Evolutionary conservation across 2,113 vertebrate species (phyloP).

Genomic region (Eudyptes chrysolophus): DNA sequence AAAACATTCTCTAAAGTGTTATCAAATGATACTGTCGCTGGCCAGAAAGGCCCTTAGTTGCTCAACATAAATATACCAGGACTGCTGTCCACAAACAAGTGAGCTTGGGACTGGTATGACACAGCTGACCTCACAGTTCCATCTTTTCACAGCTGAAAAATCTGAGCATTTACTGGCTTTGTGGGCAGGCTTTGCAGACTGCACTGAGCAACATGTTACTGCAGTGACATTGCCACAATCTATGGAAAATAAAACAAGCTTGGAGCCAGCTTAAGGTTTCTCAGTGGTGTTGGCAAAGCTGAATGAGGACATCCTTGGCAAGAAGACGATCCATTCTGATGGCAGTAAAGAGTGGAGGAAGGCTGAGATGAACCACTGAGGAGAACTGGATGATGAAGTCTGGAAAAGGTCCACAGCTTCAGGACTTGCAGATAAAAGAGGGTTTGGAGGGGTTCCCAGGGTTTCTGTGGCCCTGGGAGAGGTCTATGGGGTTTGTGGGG

Average conservation of each 20-base stretch:
- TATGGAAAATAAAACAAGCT: background rate
- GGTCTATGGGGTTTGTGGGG: rapidly evolving
- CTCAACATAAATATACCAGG: background rate
- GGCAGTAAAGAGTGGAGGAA: background rate
- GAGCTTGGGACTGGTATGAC: background rate
- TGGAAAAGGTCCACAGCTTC: background rate
- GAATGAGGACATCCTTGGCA: background rate
- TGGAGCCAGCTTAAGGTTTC: background rate
- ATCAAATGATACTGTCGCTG: background rate
- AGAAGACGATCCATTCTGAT: background rate
- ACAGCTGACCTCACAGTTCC: background rate
- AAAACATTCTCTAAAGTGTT: background rate
- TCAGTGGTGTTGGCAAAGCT: background rate
- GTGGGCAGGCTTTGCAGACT: background rate
- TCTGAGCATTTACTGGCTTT: background rate
- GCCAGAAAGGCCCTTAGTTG: background rate
- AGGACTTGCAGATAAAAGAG: background rate
- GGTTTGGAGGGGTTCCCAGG: background rate
- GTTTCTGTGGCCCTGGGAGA: background rate
- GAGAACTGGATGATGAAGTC: background rate
- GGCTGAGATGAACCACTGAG: background rate
- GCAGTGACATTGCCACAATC: background rate
- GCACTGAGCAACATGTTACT: background rate
- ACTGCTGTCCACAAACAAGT: background rate
- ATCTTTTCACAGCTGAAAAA: background rate